Conservation (phyloP, 2,888 invertebrate genomes). For the Helicoverpa assulta region DNA sequence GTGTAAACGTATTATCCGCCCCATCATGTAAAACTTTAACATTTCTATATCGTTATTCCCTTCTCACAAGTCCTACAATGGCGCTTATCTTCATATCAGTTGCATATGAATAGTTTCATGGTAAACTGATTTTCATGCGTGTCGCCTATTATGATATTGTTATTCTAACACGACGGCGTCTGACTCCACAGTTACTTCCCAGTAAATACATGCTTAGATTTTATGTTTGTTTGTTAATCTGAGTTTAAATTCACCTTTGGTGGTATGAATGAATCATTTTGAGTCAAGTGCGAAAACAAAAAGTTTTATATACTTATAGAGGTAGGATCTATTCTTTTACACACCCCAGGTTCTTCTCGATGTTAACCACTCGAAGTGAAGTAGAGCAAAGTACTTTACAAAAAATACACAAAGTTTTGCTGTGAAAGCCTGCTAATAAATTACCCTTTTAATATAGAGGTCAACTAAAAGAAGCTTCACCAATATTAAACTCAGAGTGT, state of each 20-base stretch:
- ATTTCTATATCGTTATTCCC: conserved; percentile 16
- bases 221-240: conserved; percentile 18
- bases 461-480: too few relatives aligned
- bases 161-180: conserved; percentile 60
- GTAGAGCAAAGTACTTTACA: too few relatives aligned
- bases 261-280: background rate
- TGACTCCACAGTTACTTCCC: conserved; percentile 63
- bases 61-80: conserved; percentile 11
- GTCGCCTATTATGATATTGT: conserved; percentile 64
- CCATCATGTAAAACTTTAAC: background rate
- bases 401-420: too few relatives aligned
- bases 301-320: too few relatives aligned
- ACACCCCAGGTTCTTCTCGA: background rate
- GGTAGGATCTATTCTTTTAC: background rate
- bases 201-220: conserved; percentile 62
- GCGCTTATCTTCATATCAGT: conserved; percentile 37
- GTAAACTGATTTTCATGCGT: conserved; percentile 64
- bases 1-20: too few relatives aligned
- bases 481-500: too few relatives aligned
- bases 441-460: too few relatives aligned
- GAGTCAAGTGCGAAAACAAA: too few relatives aligned
- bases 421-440: too few relatives aligned
- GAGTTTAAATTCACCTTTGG: conserved; percentile 66
- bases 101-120: conserved; percentile 56
- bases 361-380: too few relatives aligned